Conservation (phyloP, 92 coral and sea anemone species). For the Palythoa grandis region DNA sequence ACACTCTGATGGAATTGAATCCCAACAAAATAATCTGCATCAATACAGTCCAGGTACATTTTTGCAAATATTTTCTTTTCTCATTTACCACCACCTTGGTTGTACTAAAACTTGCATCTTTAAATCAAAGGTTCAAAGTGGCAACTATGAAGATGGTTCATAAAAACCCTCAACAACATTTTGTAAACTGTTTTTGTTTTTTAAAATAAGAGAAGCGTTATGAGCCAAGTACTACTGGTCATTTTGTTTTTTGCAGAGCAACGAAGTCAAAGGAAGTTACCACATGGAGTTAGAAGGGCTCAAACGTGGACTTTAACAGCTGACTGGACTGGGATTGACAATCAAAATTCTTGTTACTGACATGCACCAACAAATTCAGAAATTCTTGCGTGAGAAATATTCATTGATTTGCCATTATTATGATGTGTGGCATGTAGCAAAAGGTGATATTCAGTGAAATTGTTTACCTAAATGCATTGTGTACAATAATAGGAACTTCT, state of each 20-base stretch:
- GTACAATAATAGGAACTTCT: no score
- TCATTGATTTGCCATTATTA: constrained; percentile 33
- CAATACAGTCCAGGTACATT: constrained; percentile 44
- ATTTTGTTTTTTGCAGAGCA: constrained; percentile 17
- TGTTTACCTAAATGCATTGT: not conserved
- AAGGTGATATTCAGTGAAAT: constrained; percentile 4
- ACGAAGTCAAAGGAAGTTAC: constrained; percentile 46
- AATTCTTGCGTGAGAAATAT: constrained; percentile 26
- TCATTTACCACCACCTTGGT: not conserved
- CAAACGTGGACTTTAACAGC: constrained; percentile 40
- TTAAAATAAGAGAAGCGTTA: not conserved
- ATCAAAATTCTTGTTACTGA: constrained; percentile 46
- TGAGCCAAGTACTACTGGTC: not conserved
- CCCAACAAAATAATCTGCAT: constrained; percentile 41
- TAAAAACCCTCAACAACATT: no score
- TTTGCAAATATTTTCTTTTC: not conserved
- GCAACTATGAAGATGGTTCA: no score
- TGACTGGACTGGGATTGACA: constrained; percentile 27
- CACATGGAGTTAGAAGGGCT: constrained; percentile 54
- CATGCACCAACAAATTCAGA: constrained; percentile 40
- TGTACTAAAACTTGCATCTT: no score
- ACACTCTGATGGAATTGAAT: constrained; percentile 44
- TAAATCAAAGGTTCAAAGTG: no score
- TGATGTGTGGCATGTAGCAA: constrained; percentile 58
- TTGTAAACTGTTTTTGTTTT: not conserved